Evolutionary conservation across 2,113 vertebrate genomes (phyloP), one percentile per base, ranked within the genome.

Genomic region (Gallinago undulata): DNA sequence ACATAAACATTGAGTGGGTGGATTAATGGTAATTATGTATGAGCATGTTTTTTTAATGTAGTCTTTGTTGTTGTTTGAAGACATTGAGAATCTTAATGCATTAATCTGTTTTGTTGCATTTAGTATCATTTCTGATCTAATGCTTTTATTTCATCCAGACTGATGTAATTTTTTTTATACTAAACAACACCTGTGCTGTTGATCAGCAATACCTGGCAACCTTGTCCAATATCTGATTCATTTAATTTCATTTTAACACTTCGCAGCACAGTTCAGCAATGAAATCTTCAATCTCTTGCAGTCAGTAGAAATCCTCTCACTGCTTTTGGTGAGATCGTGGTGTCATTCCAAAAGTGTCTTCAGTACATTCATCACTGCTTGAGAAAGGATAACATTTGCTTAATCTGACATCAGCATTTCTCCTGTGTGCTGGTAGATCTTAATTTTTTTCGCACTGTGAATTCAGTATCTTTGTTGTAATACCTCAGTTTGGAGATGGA

Each of bases 161-260:
- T 47, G 19, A 70, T 89, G 37, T 23, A 1, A 63, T 85, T 69
- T 86, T 85, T 95, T 59, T 93, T 47, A 13, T 75, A 30, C 67
- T 81, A 89, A 84, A 86, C 55, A 84, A 41, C 70, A 72, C 57
- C 51, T 39, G 12, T 82, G 30, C 66, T 78, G 48, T 84, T 89
- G 64, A 89, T 87, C 56, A 82, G 60, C 80, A 60, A 2, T 78
- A 63, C 78, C 84, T 87, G 76, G n/a, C 51, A 94, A 43, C 39
- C 43, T 88, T 77, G 47, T 89, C 43, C 81, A 91, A 25, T 53
- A 72, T 74, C 51, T 87, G 91, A 87, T 86, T 84, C 1, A 39
- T 93, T 86, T 84, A 1, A 39, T 93, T 94, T 94, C 13, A 24
- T 85, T 94, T 88, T 66, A 93, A 55, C 60, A 94, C 43, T 76